Evolutionary conservation across 2,113 vertebrate species (phyloP).

Genomic region (Callospermophilus lateralis): DNA sequence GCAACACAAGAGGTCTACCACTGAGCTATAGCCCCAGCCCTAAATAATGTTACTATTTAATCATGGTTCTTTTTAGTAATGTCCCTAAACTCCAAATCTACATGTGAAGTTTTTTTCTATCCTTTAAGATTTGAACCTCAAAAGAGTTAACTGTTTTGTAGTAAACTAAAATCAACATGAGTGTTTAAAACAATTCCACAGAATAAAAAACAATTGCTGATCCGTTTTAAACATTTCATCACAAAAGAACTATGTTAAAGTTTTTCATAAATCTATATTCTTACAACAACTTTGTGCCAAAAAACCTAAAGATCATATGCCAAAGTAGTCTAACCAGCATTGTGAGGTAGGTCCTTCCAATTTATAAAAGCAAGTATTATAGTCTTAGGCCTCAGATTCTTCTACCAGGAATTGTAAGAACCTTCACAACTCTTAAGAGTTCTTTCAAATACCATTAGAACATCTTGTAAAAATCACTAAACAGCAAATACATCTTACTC

Average conservation of each 20-base stretch:
- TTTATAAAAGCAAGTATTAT: neutral
- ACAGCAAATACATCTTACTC: neutral
- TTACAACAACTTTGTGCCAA: neutral
- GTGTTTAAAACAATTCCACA: slow-evolving; percentile 55
- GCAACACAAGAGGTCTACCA: too few relatives aligned
- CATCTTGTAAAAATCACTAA: slow-evolving; percentile 65
- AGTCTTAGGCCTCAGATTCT: neutral
- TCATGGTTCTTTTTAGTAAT: slow-evolving; percentile 35
- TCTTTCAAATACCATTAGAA: slow-evolving; percentile 54
- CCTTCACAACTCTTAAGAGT: slow-evolving; percentile 8
- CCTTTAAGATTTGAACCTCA: slow-evolving; percentile 8
- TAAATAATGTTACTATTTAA: slow-evolving; percentile 17
- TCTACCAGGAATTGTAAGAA: neutral
- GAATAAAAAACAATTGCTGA: neutral
- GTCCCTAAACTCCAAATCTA: slow-evolving; percentile 33
- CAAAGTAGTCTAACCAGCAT: neutral
- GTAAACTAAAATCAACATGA: slow-evolving; percentile 47
- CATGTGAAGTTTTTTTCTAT: neutral
- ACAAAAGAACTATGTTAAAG: slow-evolving; percentile 10
- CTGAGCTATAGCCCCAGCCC: too few relatives aligned
- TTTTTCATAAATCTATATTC: slow-evolving; percentile 33
- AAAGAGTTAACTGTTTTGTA: slow-evolving; percentile 39
- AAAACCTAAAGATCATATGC: neutral
- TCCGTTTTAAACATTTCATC: slow-evolving; percentile 49
- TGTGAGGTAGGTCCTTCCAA: neutral